Conservation (phyloP, 1,140 invertebrate genomes). For the Carposina sasakii region DNA sequence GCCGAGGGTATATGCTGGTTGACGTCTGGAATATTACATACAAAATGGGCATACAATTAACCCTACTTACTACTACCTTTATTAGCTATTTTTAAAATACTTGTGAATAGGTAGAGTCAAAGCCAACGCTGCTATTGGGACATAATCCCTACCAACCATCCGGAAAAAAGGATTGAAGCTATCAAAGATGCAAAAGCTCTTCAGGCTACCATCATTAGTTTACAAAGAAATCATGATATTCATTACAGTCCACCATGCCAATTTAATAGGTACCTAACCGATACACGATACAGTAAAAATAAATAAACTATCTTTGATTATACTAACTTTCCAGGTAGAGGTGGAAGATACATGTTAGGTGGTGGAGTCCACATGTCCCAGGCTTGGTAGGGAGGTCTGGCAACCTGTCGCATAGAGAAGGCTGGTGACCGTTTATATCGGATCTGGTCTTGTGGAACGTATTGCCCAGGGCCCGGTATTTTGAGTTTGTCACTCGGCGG, state of each 20-base stretch:
- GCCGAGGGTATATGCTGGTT: slow-evolving; percentile 42
- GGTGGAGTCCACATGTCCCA: slow-evolving; percentile 52
- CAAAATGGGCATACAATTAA: too few species aligned
- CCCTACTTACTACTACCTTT: too few species aligned
- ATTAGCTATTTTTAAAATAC: too few species aligned
- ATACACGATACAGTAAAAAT: background rate
- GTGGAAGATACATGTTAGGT: slow-evolving; percentile 57
- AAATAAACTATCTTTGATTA: background rate
- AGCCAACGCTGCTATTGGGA: too few species aligned
- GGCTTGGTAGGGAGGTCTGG: slow-evolving; percentile 32
- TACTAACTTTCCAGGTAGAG: slow-evolving; percentile 32
- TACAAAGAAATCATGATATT: too few species aligned
- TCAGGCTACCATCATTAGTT: too few species aligned
- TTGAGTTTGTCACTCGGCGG: slow-evolving; percentile 16
- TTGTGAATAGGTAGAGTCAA: too few species aligned
- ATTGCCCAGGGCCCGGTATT: slow-evolving; percentile 38
- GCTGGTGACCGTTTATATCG: slow-evolving; percentile 36
- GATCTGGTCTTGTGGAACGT: slow-evolving; percentile 17
- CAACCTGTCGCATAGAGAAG: slow-evolving; percentile 33
- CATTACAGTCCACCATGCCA: too few species aligned
- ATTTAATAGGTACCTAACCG: too few species aligned
- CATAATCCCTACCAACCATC: too few species aligned
- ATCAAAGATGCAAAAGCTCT: too few species aligned
- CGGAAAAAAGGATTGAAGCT: too few species aligned
- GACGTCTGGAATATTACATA: slow-evolving; percentile 30